Percentiles rank a stretch among this genome's conserved stretches.
Conservation (phyloP, 2,888 invertebrate genomes). For the Dione juno region DNA sequence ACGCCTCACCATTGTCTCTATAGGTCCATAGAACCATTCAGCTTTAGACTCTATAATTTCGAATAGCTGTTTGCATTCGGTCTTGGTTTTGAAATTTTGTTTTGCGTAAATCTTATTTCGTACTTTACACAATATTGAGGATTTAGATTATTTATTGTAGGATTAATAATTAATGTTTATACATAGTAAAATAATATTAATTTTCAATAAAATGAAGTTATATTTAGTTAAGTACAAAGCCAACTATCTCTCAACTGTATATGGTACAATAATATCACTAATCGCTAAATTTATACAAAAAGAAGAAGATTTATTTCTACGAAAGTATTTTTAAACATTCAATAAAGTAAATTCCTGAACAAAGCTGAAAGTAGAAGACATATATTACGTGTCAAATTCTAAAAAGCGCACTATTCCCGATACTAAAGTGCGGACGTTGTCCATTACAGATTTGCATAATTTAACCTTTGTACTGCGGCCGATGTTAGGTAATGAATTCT, state of each 20-base stretch:
- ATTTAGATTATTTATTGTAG: not conserved
- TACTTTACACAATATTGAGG: not conserved
- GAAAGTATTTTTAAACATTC: not conserved
- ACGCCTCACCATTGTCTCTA: constrained; percentile 75
- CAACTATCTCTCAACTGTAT: too few species aligned
- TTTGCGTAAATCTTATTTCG: not conserved
- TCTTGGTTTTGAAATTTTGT: not conserved
- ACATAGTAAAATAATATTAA: too few species aligned
- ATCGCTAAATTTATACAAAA: not conserved
- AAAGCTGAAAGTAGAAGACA: constrained; percentile 33
- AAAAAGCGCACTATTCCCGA: constrained; percentile 65
- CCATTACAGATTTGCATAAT: constrained; percentile 81
- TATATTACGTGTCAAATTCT: constrained; percentile 37
- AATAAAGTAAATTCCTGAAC: constrained; percentile 10
- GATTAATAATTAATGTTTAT: too few species aligned
- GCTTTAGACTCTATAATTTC: constrained; percentile 36
- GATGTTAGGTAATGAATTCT: constrained; percentile 72
- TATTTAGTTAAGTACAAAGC: too few species aligned
- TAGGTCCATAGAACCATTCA: constrained; percentile 70
- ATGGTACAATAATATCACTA: too few species aligned
- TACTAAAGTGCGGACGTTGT: constrained; percentile 62
- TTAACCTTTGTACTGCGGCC: constrained; percentile 70
- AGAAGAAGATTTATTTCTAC: not conserved
- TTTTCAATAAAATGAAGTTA: too few species aligned
- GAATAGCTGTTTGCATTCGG: constrained; percentile 4